phyloP scores from a whole-genome alignment of 2,113 vertebrate species.

The Nycticebus coucang region DNA sequence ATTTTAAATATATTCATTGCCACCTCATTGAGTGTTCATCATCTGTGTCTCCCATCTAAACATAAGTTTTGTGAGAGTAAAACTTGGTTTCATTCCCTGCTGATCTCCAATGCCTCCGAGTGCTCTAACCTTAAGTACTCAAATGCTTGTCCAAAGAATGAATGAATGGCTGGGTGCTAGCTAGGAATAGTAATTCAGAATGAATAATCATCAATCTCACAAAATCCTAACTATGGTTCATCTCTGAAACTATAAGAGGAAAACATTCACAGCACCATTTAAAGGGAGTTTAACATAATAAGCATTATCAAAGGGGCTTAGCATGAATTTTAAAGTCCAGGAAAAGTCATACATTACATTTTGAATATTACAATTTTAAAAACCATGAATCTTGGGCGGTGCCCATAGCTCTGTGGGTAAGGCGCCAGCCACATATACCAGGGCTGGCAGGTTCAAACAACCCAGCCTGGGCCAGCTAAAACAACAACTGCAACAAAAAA shows the following conservation, averaged over 20 bases:
- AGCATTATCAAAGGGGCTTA: background rate
- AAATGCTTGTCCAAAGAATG: background rate
- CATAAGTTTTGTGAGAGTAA: background rate
- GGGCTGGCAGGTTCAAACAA: too few species aligned
- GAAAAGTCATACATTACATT: background rate
- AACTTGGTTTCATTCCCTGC: background rate
- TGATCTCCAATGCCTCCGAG: background rate
- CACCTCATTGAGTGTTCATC: background rate
- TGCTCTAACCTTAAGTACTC: background rate
- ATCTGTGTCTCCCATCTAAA: background rate
- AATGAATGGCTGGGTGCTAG: background rate
- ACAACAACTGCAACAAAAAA: too few species aligned
- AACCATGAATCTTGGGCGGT: background rate
- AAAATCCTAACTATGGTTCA: conserved; percentile 8
- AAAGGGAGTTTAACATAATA: background rate
- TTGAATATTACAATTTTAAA: background rate
- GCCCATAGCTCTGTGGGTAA: too few species aligned
- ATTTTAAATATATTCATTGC: background rate
- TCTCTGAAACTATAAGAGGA: conserved; percentile 28
- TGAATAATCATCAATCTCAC: background rate
- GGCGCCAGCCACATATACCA: too few species aligned
- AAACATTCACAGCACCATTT: background rate
- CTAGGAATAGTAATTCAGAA: background rate
- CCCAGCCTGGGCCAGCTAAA: too few species aligned
- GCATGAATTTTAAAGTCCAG: conserved; percentile 9